Conservation (phyloP, 2,888 invertebrate species). For the Keiferia lycopersicella region DNA sequence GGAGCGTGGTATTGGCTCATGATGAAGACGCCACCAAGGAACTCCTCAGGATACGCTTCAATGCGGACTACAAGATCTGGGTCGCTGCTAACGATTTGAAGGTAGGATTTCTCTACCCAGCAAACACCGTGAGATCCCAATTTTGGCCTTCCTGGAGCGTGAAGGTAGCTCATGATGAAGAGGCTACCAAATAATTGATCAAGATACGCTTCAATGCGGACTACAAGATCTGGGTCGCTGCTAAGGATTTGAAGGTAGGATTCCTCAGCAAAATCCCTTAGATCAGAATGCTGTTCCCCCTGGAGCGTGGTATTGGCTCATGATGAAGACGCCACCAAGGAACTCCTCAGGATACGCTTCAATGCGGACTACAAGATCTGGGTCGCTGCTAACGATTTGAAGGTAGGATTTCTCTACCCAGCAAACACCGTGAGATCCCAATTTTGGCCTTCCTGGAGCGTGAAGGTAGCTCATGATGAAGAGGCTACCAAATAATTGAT, state of each 20-base stretch:
- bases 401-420: conserved; percentile 44
- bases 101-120: conserved; percentile 44
- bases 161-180: conserved; percentile 54
- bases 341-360: conserved; percentile 40
- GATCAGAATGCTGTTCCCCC: no score
- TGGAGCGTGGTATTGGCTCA: conserved; percentile 64
- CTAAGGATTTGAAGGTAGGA: conserved; percentile 56
- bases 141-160: no score
- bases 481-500: conserved; percentile 37
- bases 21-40: conserved; percentile 41
- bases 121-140: no score
- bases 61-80: conserved; percentile 61
- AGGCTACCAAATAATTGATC: conserved; percentile 37
- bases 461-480: conserved; percentile 57
- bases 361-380: conserved; percentile 60
- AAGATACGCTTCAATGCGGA: conserved; percentile 44
- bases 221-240: conserved; percentile 63
- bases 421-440: no score
- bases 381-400: conserved; percentile 56
- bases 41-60: conserved; percentile 41
- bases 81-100: conserved; percentile 55
- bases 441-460: no score
- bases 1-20: conserved; percentile 61
- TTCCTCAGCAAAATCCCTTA: no score
- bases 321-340: conserved; percentile 40